Conservation (phyloP, 2,797 vertebrate genomes). For the Telmatherina bonti region DNA sequence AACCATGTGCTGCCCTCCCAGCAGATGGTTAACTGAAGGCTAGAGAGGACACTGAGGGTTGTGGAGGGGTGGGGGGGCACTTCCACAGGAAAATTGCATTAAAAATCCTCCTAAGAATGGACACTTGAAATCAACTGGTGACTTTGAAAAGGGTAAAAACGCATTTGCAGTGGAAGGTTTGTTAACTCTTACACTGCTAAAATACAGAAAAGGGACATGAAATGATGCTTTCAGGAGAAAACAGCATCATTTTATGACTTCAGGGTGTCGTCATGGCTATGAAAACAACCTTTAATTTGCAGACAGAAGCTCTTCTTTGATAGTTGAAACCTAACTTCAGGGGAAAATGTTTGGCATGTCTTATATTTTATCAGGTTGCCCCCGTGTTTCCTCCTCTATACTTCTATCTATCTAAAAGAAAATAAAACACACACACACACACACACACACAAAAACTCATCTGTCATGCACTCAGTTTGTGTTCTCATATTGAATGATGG, state of each 20-base stretch:
- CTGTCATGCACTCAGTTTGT: constrained; percentile 39
- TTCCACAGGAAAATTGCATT: constrained; percentile 44
- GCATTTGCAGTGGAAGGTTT: neutral
- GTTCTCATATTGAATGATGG: constrained; percentile 37
- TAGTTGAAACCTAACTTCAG: constrained; percentile 13
- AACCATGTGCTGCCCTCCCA: constrained; percentile 53
- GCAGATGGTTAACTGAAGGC: constrained; percentile 70
- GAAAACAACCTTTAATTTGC: constrained; percentile 24
- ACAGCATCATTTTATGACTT: no score
- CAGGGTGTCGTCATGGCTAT: neutral
- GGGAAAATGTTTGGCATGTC: constrained; percentile 19
- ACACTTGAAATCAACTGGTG: constrained; percentile 39
- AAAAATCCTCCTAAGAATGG: constrained; percentile 23
- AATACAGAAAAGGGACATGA: neutral
- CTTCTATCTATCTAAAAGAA: neutral
- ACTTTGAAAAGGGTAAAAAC: constrained; percentile 32
- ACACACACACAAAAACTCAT: neutral
- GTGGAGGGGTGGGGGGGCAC: neutral
- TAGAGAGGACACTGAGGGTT: constrained; percentile 37
- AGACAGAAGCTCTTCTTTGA: constrained; percentile 9
- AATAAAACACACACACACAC: neutral
- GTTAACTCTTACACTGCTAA: neutral
- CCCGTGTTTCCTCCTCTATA: neutral
- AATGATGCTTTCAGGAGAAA: constrained; percentile 8
- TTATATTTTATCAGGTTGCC: constrained; percentile 24